phyloP scores from a whole-genome alignment of 23 tunicate species.

The Ciona savignyi region DNA sequence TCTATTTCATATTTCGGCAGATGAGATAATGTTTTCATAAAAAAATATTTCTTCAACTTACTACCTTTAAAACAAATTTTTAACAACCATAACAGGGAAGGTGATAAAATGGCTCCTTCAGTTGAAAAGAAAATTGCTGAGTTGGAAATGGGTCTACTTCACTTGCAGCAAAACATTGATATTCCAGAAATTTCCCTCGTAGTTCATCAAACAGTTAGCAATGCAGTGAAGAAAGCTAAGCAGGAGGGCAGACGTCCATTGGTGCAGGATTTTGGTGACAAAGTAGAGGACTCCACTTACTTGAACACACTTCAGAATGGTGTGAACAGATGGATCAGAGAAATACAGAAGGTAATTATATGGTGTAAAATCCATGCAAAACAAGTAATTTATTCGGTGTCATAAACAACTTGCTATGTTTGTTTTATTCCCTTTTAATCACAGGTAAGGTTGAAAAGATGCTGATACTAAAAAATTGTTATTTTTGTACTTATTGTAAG shows the following conservation, averaged over 20 bases:
- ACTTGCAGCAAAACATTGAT: slow-evolving; percentile 95
- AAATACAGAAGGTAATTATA: slow-evolving; percentile 93
- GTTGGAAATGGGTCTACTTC: slow-evolving; percentile 93
- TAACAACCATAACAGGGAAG: too few species aligned
- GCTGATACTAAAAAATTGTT: too few species aligned
- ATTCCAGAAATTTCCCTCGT: slow-evolving; percentile 87
- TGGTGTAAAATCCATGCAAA: too few species aligned
- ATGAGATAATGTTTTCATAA: too few species aligned
- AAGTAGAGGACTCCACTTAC: slow-evolving; percentile 94
- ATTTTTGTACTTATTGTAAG: too few species aligned
- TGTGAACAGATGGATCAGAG: slow-evolving; percentile 94
- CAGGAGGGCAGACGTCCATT: slow-evolving; percentile 64
- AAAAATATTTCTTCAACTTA: too few species aligned
- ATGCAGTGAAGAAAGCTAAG: slow-evolving; percentile 33
- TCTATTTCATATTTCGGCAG: too few species aligned
- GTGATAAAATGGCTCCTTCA: slow-evolving; percentile 92
- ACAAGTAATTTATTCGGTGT: too few species aligned
- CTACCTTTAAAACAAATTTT: too few species aligned
- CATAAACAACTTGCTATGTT: too few species aligned
- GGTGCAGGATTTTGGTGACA: slow-evolving; percentile 87
- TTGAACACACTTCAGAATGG: slow-evolving; percentile 81
- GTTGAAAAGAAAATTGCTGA: slow-evolving; percentile 92
- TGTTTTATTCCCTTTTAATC: too few species aligned
- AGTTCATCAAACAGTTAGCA: slow-evolving; percentile 58
- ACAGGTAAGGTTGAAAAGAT: too few species aligned